phyloP scores from a whole-genome alignment of 1,140 invertebrate species.

The Carcinoscorpius rotundicauda region DNA sequence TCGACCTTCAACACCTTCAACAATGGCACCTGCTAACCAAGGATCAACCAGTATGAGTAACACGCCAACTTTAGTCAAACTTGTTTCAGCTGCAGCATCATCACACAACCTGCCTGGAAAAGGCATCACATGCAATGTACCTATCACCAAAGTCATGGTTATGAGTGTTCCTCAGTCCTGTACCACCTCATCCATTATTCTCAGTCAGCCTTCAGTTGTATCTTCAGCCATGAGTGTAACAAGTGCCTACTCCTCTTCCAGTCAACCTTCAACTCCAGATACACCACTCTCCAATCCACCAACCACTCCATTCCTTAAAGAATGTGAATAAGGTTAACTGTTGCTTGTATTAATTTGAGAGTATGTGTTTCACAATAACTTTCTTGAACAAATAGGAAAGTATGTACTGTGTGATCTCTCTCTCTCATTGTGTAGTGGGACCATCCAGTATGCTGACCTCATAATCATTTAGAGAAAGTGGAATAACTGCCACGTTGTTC shows the following conservation, averaged over 20 bases:
- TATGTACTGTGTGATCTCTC: too few relatives aligned
- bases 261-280: background rate
- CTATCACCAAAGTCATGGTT: constrained; percentile 18
- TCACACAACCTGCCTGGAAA: constrained; percentile 3
- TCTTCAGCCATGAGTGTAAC: background rate
- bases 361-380: too few relatives aligned
- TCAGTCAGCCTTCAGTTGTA: background rate
- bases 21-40: constrained; percentile 18
- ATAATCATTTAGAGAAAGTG: too few relatives aligned
- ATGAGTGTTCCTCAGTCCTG: constrained; percentile 3
- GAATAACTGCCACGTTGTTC: too few relatives aligned
- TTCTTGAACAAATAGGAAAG: too few relatives aligned
- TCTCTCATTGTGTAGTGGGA: too few relatives aligned
- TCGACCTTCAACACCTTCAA: constrained; percentile 21
- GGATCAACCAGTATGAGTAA: constrained; percentile 4
- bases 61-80: constrained; percentile 19
- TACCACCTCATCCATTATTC: background rate
- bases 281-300: background rate
- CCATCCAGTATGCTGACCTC: too few relatives aligned
- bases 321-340: too few relatives aligned
- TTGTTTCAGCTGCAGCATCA: constrained; percentile 10
- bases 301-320: too few relatives aligned
- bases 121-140: constrained; percentile 5
- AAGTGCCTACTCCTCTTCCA: background rate
- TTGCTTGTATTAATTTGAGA: too few relatives aligned